Evolutionary conservation across 2,888 invertebrate genomes (phyloP), one percentile per base, ranked within the genome.

Genomic region (Ichneumon xanthorius): DNA sequence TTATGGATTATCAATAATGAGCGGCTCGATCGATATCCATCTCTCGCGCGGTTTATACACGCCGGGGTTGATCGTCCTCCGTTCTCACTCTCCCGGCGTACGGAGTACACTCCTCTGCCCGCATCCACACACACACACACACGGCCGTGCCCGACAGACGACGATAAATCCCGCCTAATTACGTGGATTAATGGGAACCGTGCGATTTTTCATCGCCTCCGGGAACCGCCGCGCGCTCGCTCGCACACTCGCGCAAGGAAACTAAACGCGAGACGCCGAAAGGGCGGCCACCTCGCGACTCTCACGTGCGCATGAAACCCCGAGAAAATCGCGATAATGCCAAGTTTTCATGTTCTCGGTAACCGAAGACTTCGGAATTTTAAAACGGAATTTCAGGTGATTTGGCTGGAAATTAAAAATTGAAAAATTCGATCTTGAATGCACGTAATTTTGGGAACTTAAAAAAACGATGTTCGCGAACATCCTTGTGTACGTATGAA

Each of bases 1-100:
- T 91, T 93, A 93, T 92, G 91, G 92, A 93, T 93, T 93, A 92
- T 93, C 92, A 92, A 92, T 93, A 93, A 93, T 93, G 92, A 92
- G 91, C 89, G 89, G 84, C 89, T 85, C 91, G 91, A 92, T 91
- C 90, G 90, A 91, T 91, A 91, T 89, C 89, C 89, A 88, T 90
- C 88, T 83, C 84, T 84, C 73, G 78, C 81, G 79, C 67, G 72
- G 83, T 84, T 80, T 80, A 84, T 76, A 79, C 61, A 79, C 78
- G 63, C 70, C 71, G 40, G 78, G 55, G 77, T 84, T 55, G 76
- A 82, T 77, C 82, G 82, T 82, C 82, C 82, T 77, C 65, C 72
- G 19, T 48, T 78, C 72, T 26, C 65, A 33, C 50, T 58, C 48
- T 78, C 72, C n/a, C 65, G 48, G 37, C 48, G 26, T 30, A 70